phyloP scores from a whole-genome alignment of 2,888 invertebrate species.

The Monopis laevigella region DNA sequence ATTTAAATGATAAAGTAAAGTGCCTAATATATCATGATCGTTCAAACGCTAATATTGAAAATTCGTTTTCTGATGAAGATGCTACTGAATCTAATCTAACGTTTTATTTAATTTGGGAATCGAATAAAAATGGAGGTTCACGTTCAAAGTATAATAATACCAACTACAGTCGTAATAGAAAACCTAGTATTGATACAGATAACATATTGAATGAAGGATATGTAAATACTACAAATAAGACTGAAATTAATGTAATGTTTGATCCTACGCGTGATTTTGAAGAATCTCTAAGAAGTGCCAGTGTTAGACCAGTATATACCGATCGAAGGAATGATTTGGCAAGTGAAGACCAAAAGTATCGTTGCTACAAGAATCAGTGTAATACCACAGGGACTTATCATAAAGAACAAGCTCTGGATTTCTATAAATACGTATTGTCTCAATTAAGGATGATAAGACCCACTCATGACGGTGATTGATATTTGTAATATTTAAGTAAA shows the following conservation, averaged over 20 bases:
- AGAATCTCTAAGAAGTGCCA: constrained; percentile 45
- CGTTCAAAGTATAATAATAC: too few species aligned
- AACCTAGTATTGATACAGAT: constrained; percentile 51
- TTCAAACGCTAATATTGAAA: constrained; percentile 28
- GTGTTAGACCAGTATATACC: constrained; percentile 9
- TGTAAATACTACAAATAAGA: constrained; percentile 50
- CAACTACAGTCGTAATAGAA: too few species aligned
- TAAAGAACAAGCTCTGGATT: constrained; percentile 54
- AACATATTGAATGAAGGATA: constrained; percentile 41
- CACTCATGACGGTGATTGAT: too few species aligned
- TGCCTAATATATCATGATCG: constrained; percentile 50
- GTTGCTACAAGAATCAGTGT: constrained; percentile 26
- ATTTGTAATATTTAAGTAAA: too few species aligned
- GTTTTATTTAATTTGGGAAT: constrained; percentile 53
- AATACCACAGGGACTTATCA: constrained; percentile 45
- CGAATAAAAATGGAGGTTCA: constrained; percentile 40
- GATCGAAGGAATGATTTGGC: background rate
- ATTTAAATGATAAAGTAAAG: constrained; percentile 49
- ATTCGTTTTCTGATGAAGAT: constrained; percentile 36
- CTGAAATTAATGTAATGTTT: constrained; percentile 51
- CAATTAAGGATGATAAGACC: too few species aligned
- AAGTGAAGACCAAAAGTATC: background rate
- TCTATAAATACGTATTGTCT: constrained; percentile 60
- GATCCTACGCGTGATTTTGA: constrained; percentile 55
- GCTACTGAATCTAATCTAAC: constrained; percentile 52